Conservation (phyloP, 1,140 invertebrate genomes). For the Dermatophagoides farinae region DNA sequence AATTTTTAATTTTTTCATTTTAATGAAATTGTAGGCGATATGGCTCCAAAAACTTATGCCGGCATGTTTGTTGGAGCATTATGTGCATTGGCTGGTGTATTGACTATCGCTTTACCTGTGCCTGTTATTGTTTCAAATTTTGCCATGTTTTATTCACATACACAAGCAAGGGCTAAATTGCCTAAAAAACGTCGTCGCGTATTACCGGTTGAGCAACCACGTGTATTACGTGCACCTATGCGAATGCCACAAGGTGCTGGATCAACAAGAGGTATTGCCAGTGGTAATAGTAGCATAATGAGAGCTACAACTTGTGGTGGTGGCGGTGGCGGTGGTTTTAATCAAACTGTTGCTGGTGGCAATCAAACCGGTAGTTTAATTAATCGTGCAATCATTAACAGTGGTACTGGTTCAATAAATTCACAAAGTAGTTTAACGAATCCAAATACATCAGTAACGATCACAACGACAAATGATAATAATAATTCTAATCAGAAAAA, state of each 20-base stretch:
- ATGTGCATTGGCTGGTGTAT: slow-evolving; percentile 67
- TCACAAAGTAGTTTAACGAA: too few species aligned
- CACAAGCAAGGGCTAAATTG: slow-evolving; percentile 66
- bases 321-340: too few species aligned
- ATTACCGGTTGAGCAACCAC: slow-evolving; percentile 70
- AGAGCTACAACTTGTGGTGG: too few species aligned
- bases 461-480: neutral
- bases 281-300: too few species aligned
- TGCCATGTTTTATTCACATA: slow-evolving; percentile 62
- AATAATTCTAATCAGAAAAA: neutral
- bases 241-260: neutral
- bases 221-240: slow-evolving; percentile 21
- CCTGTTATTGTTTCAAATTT: slow-evolving; percentile 87
- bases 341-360: too few species aligned
- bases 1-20: neutral
- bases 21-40: neutral
- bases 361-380: too few species aligned
- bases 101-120: slow-evolving; percentile 57
- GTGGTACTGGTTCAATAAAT: too few species aligned
- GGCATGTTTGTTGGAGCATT: slow-evolving; percentile 70
- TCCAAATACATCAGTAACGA: neutral
- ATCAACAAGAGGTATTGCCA: too few species aligned
- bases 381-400: too few species aligned
- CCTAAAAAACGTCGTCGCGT: slow-evolving; percentile 66
- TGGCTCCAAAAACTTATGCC: slow-evolving; percentile 39